A percentile compares a stretch with the other conserved stretches of the same genome.
Conservation (phyloP, 2,797 vertebrate genomes). For the Hypotaenidia okinawae region DNA sequence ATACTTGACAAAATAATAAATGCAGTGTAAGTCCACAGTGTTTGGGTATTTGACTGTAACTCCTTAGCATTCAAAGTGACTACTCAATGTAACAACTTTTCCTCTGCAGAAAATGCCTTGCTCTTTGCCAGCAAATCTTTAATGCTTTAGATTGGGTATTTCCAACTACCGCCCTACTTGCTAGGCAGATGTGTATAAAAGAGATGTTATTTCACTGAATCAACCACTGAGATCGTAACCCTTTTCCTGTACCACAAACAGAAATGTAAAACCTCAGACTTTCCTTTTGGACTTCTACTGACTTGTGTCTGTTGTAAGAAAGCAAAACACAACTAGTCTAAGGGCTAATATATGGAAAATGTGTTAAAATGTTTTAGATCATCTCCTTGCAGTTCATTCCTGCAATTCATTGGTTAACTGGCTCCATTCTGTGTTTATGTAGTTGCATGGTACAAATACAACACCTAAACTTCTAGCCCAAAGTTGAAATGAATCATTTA, state of each 20-base stretch:
- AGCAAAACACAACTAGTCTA: conserved; percentile 51
- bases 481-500: conserved; percentile 79
- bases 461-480: conserved; percentile 72
- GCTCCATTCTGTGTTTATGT: conserved; percentile 74
- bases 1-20: conserved; percentile 28
- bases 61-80: conserved; percentile 60
- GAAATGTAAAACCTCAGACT: conserved; percentile 78
- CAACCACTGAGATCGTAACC: conserved; percentile 80
- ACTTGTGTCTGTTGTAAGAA: conserved; percentile 53
- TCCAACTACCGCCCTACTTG: conserved; percentile 79
- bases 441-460: conserved; percentile 74
- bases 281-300: conserved; percentile 70
- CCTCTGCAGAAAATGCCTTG: conserved; percentile 70
- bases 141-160: conserved; percentile 78
- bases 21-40: conserved; percentile 21
- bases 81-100: conserved; percentile 65
- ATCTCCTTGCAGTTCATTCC: conserved; percentile 25
- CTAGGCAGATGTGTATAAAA: conserved; percentile 79
- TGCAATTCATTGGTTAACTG: conserved; percentile 58
- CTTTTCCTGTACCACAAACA: conserved; percentile 83
- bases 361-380: conserved; percentile 49
- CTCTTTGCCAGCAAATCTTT: conserved; percentile 78
- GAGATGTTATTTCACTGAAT: conserved; percentile 82
- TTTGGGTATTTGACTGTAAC: conserved; percentile 54
- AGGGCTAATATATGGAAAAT: conserved; percentile 63